A percentile compares a stretch with the other conserved stretches of the same genome.
Evolutionary conservation across 2,113 vertebrate genomes (phyloP).

Genomic region (Brachyistius frenatus): DNA sequence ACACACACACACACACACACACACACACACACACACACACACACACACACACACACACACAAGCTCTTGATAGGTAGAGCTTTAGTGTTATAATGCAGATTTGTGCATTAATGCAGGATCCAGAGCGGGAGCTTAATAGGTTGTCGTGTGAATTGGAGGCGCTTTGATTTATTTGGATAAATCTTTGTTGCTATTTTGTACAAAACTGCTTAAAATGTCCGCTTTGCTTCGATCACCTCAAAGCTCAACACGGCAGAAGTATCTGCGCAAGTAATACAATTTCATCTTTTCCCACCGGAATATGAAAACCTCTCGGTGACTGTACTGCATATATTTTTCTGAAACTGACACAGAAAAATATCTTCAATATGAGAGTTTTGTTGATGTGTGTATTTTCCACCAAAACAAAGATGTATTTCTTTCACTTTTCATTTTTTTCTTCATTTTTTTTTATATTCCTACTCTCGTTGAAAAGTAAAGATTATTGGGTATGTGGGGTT

Average conservation of each 20-base stretch:
- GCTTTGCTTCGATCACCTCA: slow-evolving; percentile 3
- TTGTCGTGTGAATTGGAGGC: slow-evolving; percentile 49
- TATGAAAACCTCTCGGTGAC: not conserved
- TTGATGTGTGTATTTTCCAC: slow-evolving; percentile 26
- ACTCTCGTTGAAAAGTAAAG: not conserved
- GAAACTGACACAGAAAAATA: no score
- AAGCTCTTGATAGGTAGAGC: slow-evolving; percentile 61
- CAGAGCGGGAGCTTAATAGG: slow-evolving; percentile 49
- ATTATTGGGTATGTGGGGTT: no score
- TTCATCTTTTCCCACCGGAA: slow-evolving; percentile 9
- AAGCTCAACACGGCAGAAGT: not conserved
- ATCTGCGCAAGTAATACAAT: not conserved
- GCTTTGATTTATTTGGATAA: slow-evolving; percentile 53
- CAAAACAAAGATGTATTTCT: slow-evolving; percentile 32
- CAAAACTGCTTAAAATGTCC: slow-evolving; percentile 35
- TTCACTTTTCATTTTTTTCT: no score
- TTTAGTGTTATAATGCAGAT: slow-evolving; percentile 71
- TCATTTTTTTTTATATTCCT: no score
- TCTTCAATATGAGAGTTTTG: slow-evolving; percentile 26
- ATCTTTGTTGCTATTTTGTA: slow-evolving; percentile 34
- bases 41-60: slow-evolving; percentile 12
- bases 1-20: not conserved
- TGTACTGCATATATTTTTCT: not conserved
- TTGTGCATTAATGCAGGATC: slow-evolving; percentile 68
- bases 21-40: slow-evolving; percentile 30